Evolutionary conservation across 2,888 invertebrate species (phyloP).

Genomic region (Rhagium mordax): DNA sequence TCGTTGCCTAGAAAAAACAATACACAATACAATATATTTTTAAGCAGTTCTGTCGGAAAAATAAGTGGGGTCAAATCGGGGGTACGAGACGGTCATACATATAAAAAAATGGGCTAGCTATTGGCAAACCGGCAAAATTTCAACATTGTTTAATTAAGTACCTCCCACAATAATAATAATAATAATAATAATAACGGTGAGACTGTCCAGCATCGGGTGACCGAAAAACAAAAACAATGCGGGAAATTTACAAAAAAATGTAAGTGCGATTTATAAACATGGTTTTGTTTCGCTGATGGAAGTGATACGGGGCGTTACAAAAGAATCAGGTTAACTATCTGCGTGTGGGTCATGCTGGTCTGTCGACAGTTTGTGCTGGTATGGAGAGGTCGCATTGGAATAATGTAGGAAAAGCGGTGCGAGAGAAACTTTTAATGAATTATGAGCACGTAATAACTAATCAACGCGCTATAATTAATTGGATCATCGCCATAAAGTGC

Average conservation of each 20-base stretch:
- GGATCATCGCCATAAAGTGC: not conserved
- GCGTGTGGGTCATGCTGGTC: not conserved
- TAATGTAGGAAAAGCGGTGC: not conserved
- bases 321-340: not conserved
- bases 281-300: not conserved
- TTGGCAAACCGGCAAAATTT: too few relatives aligned
- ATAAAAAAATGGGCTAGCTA: too few relatives aligned
- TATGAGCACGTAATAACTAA: constrained; percentile 1
- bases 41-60: too few relatives aligned
- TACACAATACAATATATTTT: not conserved
- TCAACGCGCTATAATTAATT: not conserved
- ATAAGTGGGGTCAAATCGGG: too few relatives aligned
- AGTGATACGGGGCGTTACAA: not conserved
- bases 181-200: too few relatives aligned
- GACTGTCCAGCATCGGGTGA: too few relatives aligned
- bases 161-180: too few relatives aligned
- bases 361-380: not conserved
- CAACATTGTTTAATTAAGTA: too few relatives aligned
- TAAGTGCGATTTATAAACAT: too few relatives aligned
- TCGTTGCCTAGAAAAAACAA: constrained; percentile 80
- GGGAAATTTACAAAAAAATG: too few relatives aligned
- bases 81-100: too few relatives aligned
- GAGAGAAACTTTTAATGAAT: not conserved
- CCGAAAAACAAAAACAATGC: too few relatives aligned
- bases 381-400: not conserved